phyloP scores from a whole-genome alignment of 1,140 invertebrate species.

The Cydia fagiglandana region DNA sequence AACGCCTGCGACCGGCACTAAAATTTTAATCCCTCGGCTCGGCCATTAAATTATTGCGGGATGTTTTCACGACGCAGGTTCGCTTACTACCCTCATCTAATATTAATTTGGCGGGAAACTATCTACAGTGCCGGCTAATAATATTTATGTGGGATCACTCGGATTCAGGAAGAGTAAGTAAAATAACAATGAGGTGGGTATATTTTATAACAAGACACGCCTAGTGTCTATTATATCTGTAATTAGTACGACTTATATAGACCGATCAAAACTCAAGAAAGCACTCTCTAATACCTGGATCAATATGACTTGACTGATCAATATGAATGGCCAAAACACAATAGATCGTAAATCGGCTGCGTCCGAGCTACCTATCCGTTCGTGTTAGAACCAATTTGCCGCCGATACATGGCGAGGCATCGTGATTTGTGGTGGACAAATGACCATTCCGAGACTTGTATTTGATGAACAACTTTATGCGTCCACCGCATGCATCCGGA shows the following conservation, averaged over 20 bases:
- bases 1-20: conserved; percentile 5
- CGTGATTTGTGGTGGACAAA: conserved; percentile 22
- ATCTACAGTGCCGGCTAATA: not conserved
- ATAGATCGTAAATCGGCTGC: conserved; percentile 15
- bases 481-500: too few relatives aligned
- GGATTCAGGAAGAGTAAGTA: not conserved
- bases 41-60: conserved; percentile 16
- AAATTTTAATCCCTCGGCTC: conserved; percentile 23
- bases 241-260: not conserved
- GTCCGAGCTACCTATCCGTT: conserved; percentile 4
- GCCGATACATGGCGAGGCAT: not conserved
- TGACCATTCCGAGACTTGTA: not conserved
- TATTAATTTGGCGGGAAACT: not conserved
- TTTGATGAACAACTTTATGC: not conserved
- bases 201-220: not conserved
- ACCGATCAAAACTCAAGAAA: not conserved
- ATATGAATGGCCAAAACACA: conserved; percentile 12
- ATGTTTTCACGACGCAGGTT: not conserved
- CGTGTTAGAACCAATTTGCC: conserved; percentile 23
- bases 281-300: not conserved
- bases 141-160: not conserved
- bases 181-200: too few relatives aligned
- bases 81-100: not conserved
- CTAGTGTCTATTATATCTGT: not conserved
- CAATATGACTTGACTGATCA: not conserved